Evolutionary conservation across 1,140 invertebrate species (phyloP).

Genomic region (Maniola jurtina): DNA sequence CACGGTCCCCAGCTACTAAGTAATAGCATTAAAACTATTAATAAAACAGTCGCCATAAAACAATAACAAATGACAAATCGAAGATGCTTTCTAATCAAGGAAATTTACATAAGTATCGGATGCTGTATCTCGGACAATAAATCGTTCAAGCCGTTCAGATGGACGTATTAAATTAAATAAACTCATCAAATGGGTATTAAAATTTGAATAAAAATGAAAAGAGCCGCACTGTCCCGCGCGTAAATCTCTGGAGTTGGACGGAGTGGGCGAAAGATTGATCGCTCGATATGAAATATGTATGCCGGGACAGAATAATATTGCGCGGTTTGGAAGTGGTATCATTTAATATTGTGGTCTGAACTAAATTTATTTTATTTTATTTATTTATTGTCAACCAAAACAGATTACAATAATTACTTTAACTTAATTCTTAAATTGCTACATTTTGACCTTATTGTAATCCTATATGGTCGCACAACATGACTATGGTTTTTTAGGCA

Average conservation of each 20-base stretch:
- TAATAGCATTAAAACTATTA: slow-evolving; percentile 25
- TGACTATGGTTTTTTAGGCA: too few relatives aligned
- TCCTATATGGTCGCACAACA: too few relatives aligned
- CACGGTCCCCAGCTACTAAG: neutral
- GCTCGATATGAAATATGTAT: slow-evolving; percentile 54
- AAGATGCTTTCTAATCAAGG: slow-evolving; percentile 36
- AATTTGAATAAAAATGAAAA: slow-evolving; percentile 63
- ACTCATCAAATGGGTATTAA: slow-evolving; percentile 52
- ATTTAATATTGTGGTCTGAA: slow-evolving; percentile 3
- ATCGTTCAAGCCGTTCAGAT: slow-evolving; percentile 33
- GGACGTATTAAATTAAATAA: slow-evolving; percentile 56
- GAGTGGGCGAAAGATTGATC: slow-evolving; percentile 62
- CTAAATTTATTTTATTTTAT: too few relatives aligned
- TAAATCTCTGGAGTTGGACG: slow-evolving; percentile 46
- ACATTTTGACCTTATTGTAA: too few relatives aligned
- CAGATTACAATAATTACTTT: too few relatives aligned
- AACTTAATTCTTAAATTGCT: too few relatives aligned
- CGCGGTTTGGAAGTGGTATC: slow-evolving; percentile 24
- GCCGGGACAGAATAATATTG: slow-evolving; percentile 10
- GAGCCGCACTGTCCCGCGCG: slow-evolving; percentile 34
- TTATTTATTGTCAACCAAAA: too few relatives aligned
- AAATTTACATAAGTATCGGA: slow-evolving; percentile 37
- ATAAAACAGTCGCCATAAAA: slow-evolving; percentile 30
- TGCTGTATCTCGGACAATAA: slow-evolving; percentile 30
- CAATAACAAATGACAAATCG: slow-evolving; percentile 25